Evolutionary conservation across 1,140 invertebrate genomes (phyloP).

Genomic region (Pseudomyrmex pallidus): DNA sequence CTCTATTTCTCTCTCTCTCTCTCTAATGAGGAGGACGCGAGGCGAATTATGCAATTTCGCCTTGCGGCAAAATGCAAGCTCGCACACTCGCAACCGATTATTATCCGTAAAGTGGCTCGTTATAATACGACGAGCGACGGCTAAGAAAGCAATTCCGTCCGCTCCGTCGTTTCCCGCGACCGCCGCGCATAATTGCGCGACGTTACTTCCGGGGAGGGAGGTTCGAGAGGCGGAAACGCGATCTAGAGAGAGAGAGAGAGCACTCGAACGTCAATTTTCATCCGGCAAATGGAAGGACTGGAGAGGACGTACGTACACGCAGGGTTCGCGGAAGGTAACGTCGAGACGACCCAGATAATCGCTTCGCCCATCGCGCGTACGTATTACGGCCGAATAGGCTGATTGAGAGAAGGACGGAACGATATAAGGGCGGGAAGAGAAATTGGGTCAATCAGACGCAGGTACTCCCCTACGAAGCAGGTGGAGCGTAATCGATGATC

Average conservation of each 20-base stretch:
- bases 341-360: slow-evolving; percentile 1
- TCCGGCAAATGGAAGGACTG: too few species aligned
- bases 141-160: slow-evolving; percentile 14
- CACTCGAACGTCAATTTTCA: background rate
- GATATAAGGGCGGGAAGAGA: slow-evolving; percentile 1
- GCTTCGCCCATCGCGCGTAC: slow-evolving; percentile 18
- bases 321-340: too few species aligned
- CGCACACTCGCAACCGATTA: background rate
- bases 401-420: background rate
- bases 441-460: slow-evolving; percentile 36
- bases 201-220: background rate
- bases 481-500: background rate
- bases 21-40: slow-evolving; percentile 3
- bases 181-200: slow-evolving; percentile 21
- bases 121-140: background rate
- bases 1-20: too few species aligned
- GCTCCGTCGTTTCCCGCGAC: background rate
- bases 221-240: background rate
- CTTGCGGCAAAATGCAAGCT: background rate
- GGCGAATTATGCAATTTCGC: slow-evolving; percentile 25
- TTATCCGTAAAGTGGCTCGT: slow-evolving; percentile 10
- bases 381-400: background rate
- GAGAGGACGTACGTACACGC: too few species aligned
- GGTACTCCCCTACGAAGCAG: background rate
- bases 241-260: background rate